These are phyloP conservation scores for Marisa cornuarietis DNA, from an alignment of 1,140 invertebrate genomes.

Conservation along the genomic window DNA sequence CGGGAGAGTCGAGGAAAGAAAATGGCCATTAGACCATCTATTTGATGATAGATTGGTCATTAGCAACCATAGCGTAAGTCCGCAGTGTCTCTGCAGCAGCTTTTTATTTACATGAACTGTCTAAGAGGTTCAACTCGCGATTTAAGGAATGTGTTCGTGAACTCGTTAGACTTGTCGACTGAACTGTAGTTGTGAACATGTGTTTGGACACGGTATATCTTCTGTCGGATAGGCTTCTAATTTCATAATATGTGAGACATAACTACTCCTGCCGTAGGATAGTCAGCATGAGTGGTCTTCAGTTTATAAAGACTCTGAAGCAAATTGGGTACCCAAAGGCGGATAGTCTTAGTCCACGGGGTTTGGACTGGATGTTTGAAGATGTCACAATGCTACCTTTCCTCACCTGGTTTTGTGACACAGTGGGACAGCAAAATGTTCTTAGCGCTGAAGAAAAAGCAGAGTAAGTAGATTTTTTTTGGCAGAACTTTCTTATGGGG, in stretches of 20 bases:
- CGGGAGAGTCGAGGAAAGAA: not conserved
- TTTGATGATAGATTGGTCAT: not conserved
- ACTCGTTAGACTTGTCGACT: not conserved
- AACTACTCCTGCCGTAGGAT: not conserved
- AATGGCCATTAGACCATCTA: not conserved
- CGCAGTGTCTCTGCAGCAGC: too few species aligned
- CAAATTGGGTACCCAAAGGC: slow-evolving; percentile 54
- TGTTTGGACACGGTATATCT: too few species aligned
- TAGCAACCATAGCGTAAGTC: too few species aligned
- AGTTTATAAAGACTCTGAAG: slow-evolving; percentile 51
- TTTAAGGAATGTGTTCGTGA: not conserved
- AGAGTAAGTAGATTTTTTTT: slow-evolving; percentile 44
- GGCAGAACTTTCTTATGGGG: too few species aligned
- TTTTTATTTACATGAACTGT: too few species aligned
- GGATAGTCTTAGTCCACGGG: slow-evolving; percentile 42
- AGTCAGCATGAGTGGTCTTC: slow-evolving; percentile 52
- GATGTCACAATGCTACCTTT: slow-evolving; percentile 52
- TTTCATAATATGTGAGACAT: not conserved
- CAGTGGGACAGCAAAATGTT: slow-evolving; percentile 48
- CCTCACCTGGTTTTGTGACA: slow-evolving; percentile 59
- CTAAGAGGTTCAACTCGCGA: not conserved
- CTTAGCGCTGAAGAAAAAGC: slow-evolving; percentile 44
- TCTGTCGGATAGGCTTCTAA: not conserved
- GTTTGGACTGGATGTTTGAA: slow-evolving; percentile 62
- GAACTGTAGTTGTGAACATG: not conserved